Evolutionary conservation across 1,140 invertebrate genomes (phyloP).

Genomic region (Anoplolepis gracilipes): DNA sequence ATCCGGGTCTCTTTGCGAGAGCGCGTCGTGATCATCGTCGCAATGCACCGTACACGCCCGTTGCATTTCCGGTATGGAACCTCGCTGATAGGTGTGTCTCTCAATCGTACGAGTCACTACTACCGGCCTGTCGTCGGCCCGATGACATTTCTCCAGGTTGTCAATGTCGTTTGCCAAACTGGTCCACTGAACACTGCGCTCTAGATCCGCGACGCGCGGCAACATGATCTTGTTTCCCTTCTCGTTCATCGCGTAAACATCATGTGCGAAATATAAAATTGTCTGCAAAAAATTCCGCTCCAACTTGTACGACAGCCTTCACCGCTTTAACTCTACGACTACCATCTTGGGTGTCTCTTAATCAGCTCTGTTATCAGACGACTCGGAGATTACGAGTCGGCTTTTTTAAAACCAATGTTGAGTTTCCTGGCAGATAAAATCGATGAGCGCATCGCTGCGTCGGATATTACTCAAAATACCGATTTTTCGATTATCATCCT

Average conservation of each 20-base stretch:
- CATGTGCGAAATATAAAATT: neutral
- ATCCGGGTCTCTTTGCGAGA: neutral
- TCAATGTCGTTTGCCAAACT: slow-evolving; percentile 74
- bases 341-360: neutral
- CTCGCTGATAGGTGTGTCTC: slow-evolving; percentile 72
- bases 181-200: slow-evolving; percentile 74
- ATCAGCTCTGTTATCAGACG: neutral
- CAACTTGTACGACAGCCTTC: neutral
- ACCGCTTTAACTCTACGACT: neutral
- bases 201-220: slow-evolving; percentile 72
- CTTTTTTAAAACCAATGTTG: neutral
- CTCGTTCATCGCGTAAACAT: neutral
- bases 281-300: neutral
- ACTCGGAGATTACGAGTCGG: slow-evolving; percentile 4
- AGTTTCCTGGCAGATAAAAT: neutral
- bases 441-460: slow-evolving; percentile 7
- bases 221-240: slow-evolving; percentile 39
- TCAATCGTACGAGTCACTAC: slow-evolving; percentile 20
- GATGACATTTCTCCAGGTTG: slow-evolving; percentile 75
- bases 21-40: neutral
- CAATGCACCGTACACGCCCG: slow-evolving; percentile 61
- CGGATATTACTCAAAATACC: slow-evolving; percentile 48
- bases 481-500: slow-evolving; percentile 2
- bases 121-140: slow-evolving; percentile 27
- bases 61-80: slow-evolving; percentile 79